Base-by-base conservation (phyloP, 2,797 vertebrate species). In the Acanthopagrus latus region DNA sequence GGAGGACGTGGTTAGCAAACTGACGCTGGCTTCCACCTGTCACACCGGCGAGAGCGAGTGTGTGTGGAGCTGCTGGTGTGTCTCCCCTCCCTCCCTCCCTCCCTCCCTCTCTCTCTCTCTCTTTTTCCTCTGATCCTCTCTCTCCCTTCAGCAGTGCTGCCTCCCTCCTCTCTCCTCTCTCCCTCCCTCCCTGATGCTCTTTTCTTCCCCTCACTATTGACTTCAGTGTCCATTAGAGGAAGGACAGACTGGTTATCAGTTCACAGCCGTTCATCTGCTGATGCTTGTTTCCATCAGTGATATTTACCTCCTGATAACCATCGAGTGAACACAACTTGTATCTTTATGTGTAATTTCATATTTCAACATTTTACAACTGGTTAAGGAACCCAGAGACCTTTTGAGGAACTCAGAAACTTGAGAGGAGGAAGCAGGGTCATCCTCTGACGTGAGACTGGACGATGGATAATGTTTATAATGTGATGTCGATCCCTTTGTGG, bases 21-120 rank as follows among this genome's bases (percentile, higher is more conserved):
- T 60, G 89, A 80, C 43, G 55, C 84, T 38, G 76, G 69, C 77
- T 51, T 73, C 78, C 79, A 90, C 86, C 90, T 89, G 86, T 87
- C 85, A 90, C 87, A 62, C 29, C 59, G 27, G 62, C 78, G 10
- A 33, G 64, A 21, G 48, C 7, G 18, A 70, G 72, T 8, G 66
- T 2, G 74, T 4, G 59, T 0, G 75, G 80, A 73, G 69, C 64
- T 64, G 76, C 74, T 62, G n/a, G n/a, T 52, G 71, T 38, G n/a
- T 68, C 73, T 44, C 68, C 46, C 74, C 14, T n/a, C 23, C 17
- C 58, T 44, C 55, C 46, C 58, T 47, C 74, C 23, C 21, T 10
- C 62, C 58, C 63, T 6, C 43, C 64, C 18, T 7, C 41, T 54
- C 64, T 48, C 70, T 27, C 62, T 8, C 58, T 21, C 58, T 47